phyloP scores from a whole-genome alignment of 2,113 vertebrate species.

The Actenoides hombroni region DNA sequence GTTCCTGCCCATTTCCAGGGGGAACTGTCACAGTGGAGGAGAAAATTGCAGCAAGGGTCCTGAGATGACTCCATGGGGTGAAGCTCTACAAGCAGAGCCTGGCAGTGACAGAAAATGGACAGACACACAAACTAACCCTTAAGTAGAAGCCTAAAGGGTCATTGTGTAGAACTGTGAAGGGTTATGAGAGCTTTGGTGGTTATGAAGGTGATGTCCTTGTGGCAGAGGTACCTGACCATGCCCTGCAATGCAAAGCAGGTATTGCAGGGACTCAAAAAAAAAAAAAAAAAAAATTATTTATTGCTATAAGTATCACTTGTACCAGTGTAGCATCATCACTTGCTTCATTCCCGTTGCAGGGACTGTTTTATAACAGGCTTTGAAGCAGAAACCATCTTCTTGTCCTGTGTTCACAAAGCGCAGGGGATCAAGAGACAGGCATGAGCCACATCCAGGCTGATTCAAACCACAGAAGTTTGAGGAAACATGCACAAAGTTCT shows the following conservation, averaged over 20 bases:
- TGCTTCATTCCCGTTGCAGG: not conserved
- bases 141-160: not conserved
- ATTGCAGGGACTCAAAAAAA: too few species aligned
- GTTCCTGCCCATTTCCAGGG: not conserved
- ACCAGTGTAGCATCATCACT: not conserved
- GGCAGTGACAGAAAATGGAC: not conserved
- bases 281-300: too few species aligned
- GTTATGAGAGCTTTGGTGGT: not conserved
- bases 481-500: not conserved
- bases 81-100: not conserved
- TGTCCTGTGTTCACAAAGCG: not conserved
- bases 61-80: not conserved
- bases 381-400: not conserved
- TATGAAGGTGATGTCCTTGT: not conserved
- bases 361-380: fast-evolving
- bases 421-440: not conserved
- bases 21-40: not conserved
- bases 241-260: not conserved
- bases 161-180: not conserved
- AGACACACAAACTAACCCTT: not conserved
- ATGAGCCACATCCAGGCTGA: not conserved
- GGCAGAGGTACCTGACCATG: not conserved
- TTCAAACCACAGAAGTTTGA: not conserved
- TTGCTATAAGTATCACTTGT: not conserved
- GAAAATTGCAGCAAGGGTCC: not conserved